These are phyloP conservation scores for Vultur gryphus DNA, from an alignment of 2,797 vertebrate species.

Conservation along the genomic window DNA sequence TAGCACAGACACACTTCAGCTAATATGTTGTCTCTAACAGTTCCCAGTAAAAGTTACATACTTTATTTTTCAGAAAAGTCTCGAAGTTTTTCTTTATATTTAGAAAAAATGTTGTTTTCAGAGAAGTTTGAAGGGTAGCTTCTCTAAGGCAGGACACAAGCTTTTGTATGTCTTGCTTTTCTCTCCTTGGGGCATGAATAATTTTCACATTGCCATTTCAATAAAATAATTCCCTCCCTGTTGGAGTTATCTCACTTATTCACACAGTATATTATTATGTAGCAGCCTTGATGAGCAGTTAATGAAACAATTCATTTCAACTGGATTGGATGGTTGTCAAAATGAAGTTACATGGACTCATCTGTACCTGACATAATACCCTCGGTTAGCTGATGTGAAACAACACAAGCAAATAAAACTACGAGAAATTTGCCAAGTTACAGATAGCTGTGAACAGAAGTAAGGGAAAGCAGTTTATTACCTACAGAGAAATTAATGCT, in stretches of 20 bases:
- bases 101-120: not conserved
- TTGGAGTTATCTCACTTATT: not conserved
- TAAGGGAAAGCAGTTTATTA: constrained; percentile 4
- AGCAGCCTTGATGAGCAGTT: constrained; percentile 20
- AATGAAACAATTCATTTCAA: constrained; percentile 46
- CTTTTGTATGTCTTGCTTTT: constrained; percentile 13
- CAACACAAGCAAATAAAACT: constrained; percentile 12
- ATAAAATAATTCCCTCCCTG: constrained; percentile 21
- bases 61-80: not conserved
- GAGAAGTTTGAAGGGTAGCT: not conserved
- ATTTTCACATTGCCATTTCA: constrained; percentile 46
- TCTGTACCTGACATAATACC: constrained; percentile 15
- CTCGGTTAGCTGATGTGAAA: constrained; percentile 50
- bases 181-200: constrained; percentile 28
- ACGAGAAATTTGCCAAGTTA: constrained; percentile 17
- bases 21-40: not conserved
- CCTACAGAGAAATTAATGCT: not conserved
- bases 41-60: not conserved
- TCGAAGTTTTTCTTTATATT: not conserved
- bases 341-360: not conserved
- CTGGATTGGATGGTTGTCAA: constrained; percentile 10
- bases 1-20: not conserved
- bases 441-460: constrained; percentile 15
- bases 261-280: constrained; percentile 1
- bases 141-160: not conserved